Conservation (phyloP, 1,140 invertebrate species). For the Macrosteles quadrilineatus region DNA sequence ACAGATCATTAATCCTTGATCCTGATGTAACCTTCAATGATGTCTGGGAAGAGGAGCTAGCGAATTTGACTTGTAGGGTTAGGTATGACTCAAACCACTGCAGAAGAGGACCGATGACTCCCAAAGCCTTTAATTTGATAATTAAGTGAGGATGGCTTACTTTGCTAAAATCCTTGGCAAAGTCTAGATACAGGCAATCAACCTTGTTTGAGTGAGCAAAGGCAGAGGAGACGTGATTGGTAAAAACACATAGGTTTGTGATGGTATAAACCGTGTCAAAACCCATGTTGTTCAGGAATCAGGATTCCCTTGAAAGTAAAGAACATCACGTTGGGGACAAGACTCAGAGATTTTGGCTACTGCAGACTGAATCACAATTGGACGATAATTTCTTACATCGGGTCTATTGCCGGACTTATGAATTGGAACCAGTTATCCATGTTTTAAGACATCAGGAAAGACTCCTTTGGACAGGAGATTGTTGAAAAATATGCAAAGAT, state of each 20-base stretch:
- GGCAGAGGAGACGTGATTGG: not conserved
- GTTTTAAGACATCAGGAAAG: not conserved
- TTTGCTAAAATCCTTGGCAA: not conserved
- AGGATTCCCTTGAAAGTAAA: not conserved
- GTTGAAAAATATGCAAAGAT: not conserved
- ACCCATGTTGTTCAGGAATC: not conserved
- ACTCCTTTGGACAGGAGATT: not conserved
- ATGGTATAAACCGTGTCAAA: not conserved
- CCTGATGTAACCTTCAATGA: too few relatives aligned
- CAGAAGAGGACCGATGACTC: not conserved
- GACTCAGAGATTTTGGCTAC: not conserved
- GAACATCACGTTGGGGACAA: not conserved
- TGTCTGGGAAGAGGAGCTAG: too few relatives aligned
- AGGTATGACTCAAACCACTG: not conserved
- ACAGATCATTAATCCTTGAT: too few relatives aligned
- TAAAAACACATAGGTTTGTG: not conserved
- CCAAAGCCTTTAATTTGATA: not conserved
- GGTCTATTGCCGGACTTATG: not conserved
- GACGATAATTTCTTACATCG: not conserved
- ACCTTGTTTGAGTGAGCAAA: not conserved
- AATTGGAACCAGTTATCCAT: not conserved
- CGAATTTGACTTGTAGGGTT: conserved; percentile 2
- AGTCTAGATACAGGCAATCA: not conserved
- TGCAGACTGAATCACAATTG: not conserved
- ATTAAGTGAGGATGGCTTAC: not conserved